A percentile compares a stretch with the other conserved stretches of the same genome.
phyloP scores from a whole-genome alignment of 2,888 invertebrate genomes.

The Clitarchus hookeri region DNA sequence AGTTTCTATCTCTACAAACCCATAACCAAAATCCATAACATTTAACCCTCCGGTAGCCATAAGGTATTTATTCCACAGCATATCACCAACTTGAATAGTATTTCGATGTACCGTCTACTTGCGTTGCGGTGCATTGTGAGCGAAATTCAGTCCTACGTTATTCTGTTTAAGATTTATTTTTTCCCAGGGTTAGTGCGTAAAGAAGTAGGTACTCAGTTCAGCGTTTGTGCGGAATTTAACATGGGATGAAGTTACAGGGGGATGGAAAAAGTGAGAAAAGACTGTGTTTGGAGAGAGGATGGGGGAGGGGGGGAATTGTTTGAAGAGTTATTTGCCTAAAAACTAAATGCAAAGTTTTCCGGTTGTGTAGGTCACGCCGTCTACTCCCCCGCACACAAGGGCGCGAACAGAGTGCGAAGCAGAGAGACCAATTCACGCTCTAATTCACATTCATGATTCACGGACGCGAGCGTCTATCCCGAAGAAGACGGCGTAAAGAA shows the following conservation, averaged over 20 bases:
- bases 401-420: not conserved
- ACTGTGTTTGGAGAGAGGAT: no score
- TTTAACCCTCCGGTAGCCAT: not conserved
- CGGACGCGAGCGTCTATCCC: not conserved
- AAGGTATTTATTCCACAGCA: not conserved
- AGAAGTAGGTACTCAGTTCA: not conserved
- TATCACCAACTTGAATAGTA: not conserved
- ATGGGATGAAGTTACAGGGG: not conserved
- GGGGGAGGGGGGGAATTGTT: not conserved
- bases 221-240: not conserved
- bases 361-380: not conserved
- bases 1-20: no score
- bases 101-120: not conserved
- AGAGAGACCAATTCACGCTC: not conserved
- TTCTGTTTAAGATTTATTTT: not conserved
- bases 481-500: not conserved
- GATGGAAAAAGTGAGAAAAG: not conserved
- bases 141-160: not conserved
- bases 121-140: not conserved
- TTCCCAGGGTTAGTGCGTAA: not conserved
- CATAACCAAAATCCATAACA: no score
- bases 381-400: not conserved
- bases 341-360: conserved; percentile 14
- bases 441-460: not conserved
- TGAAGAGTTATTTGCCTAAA: not conserved